Evolutionary conservation across 1,140 invertebrate species (phyloP), one percentile per base, ranked within the genome.

Genomic region (Nephila pilipes): DNA sequence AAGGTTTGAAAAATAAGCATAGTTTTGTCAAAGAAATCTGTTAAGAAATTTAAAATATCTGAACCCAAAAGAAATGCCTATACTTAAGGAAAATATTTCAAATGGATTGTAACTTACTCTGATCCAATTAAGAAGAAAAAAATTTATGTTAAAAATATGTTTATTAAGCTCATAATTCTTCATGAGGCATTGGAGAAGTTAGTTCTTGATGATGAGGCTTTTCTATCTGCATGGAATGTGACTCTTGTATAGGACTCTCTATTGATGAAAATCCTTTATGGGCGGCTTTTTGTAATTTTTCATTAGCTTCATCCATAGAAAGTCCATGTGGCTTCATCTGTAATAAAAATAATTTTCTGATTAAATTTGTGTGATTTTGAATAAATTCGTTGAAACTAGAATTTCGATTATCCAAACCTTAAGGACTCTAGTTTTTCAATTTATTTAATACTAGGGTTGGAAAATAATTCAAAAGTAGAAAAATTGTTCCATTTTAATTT

Each of bases 241-340:
- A n/a, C 46, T 83, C 79, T 83, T 63, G 55, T 46, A 29, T 46
- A 1, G 85, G 20, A 25, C 36, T 55, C 54, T 65, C 32, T 55
- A 79, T 54, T 6, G 60, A 18, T 16, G 38, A 38, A 54, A 92
- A 87, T 4, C 85, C 60, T n/a, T 58, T 87, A 0, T 58, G 36
- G 5, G 83, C 54, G 14, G 75, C 63, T 14, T 92, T 58, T 36
- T 92, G 80, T n/a, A 92, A 54, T 29, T 87, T 25, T 75, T 92
- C 36, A 14, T 92, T 87, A 14, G 83, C 91, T 16, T 87, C 63
- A 38, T 75, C 85, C 57, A 92, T 25, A 2, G 91, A 92, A 79
- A 92, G 58, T 14, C 91, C 91, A 87, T 92, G 91, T n/a, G 91
- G 91, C 32, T 92, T 92, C 91, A 92, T 92, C 91, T 92, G 46